Base-by-base conservation (phyloP, 2,888 invertebrate species). In the Scaptomyza caliginosa region DNA sequence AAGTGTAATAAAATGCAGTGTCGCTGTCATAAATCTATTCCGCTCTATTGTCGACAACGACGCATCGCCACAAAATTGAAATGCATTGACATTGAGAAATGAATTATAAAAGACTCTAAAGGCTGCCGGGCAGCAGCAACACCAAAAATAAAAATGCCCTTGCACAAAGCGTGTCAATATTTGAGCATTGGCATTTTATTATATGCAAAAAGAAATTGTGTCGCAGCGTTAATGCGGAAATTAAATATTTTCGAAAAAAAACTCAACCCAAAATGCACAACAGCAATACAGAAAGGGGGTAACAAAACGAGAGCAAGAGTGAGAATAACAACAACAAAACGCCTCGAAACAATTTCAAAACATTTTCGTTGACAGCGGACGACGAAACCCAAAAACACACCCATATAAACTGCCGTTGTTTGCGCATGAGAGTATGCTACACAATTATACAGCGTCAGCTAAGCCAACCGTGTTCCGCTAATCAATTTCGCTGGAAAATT, bases 1-100 rank as follows among this genome's bases (percentile, higher is more conserved):
- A 88, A 86, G 84, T 78, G 84, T 85, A 85, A 85, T 86, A 85
- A 88, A 84, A 87, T 88, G 83, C 88, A 84, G 83, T 83, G 82
- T 71, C 72, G 72, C 83, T 83, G 81, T 84, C 88, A 86, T 85
- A 85, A 85, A 85, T 85, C 86, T 86, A 88, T 86, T 86, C 86
- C 86, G 76, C 78, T 88, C 88, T 76, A 88, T 86, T 88, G 78
- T 88, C 86, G 80, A 60, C 81, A 46, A 49, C 56, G 19, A 67
- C 73, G 38, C 50, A 65, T 17, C 6, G 72, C 71, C 71, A 39
- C 75, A 74, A 80, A 82, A 78, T 81, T 75, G 82, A 86, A 77
- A 78, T 78, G 83, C 84, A 81, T 74, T 85, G 82, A 76, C 87
- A 85, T 82, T 87, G 85, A 85, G 82, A 78, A 82, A 71, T 76